These are phyloP conservation scores for Osmerus mordax DNA, from an alignment of 2,113 vertebrate species.

Conservation along the genomic window DNA sequence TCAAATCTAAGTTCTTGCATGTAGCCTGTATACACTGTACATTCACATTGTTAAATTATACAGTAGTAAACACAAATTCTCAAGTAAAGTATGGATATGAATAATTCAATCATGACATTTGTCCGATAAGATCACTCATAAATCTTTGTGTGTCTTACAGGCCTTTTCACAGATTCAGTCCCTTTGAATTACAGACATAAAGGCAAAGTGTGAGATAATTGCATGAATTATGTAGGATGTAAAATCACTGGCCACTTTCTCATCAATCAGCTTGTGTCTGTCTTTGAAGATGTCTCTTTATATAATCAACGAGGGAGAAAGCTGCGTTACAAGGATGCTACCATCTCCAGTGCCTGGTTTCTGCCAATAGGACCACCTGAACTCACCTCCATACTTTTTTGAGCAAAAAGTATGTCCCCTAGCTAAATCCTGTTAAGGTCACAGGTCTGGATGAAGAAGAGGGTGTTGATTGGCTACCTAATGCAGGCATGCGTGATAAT, in stretches of 20 bases:
- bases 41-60: no score
- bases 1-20: no score
- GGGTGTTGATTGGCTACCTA: constrained; percentile 28
- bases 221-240: constrained; percentile 18
- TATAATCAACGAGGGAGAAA: constrained; percentile 37
- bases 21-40: no score
- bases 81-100: no score
- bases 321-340: no score
- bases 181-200: constrained; percentile 32
- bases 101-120: no score
- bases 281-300: constrained; percentile 48
- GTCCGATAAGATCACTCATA: no score
- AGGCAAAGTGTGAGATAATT: constrained; percentile 26
- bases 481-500: constrained; percentile 1
- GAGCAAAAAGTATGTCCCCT: neutral
- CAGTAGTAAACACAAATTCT: no score
- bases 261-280: constrained; percentile 38
- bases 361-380: neutral
- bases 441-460: constrained; percentile 9
- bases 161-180: constrained; percentile 15
- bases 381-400: neutral
- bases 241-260: constrained; percentile 41
- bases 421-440: no score
- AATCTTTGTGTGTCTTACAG: neutral
- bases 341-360: neutral